phyloP scores from a whole-genome alignment of 2,888 invertebrate genomes.

The Strigamia maritima region DNA sequence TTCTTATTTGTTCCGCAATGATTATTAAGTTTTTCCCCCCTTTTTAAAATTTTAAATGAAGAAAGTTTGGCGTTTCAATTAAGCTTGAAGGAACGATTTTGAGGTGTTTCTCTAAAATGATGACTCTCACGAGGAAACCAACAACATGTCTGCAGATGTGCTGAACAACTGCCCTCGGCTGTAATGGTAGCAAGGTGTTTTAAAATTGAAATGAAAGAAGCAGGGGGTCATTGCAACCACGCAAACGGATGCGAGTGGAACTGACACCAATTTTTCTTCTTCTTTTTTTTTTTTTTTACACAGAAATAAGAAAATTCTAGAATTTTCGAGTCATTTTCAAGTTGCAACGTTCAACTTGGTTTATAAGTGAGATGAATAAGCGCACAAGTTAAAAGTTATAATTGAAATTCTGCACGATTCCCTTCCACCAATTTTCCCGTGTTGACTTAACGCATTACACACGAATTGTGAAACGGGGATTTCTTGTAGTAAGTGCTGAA shows the following conservation, averaged over 20 bases:
- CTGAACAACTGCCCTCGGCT: background rate
- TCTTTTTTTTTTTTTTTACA: background rate
- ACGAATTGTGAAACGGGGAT: background rate
- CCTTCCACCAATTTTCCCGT: background rate
- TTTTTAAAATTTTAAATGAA: background rate
- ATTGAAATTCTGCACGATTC: too few relatives aligned
- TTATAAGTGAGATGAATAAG: too few relatives aligned
- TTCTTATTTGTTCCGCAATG: background rate
- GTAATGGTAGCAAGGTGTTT: conserved; percentile 10
- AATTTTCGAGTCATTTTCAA: too few relatives aligned
- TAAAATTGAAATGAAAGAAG: conserved; percentile 8
- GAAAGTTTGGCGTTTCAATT: background rate
- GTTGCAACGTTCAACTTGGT: too few relatives aligned
- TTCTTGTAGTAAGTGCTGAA: background rate
- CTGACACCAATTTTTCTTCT: background rate
- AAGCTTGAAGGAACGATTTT: background rate
- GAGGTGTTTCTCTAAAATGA: conserved; percentile 1
- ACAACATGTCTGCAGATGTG: background rate
- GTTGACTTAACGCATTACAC: background rate
- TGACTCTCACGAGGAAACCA: background rate
- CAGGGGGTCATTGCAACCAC: background rate
- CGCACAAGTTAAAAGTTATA: too few relatives aligned
- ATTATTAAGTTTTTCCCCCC: background rate
- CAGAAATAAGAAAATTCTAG: too few relatives aligned
- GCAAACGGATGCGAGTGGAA: background rate